Base-by-base conservation (phyloP, 2,113 vertebrate species). In the Bombycilla garrulus region DNA sequence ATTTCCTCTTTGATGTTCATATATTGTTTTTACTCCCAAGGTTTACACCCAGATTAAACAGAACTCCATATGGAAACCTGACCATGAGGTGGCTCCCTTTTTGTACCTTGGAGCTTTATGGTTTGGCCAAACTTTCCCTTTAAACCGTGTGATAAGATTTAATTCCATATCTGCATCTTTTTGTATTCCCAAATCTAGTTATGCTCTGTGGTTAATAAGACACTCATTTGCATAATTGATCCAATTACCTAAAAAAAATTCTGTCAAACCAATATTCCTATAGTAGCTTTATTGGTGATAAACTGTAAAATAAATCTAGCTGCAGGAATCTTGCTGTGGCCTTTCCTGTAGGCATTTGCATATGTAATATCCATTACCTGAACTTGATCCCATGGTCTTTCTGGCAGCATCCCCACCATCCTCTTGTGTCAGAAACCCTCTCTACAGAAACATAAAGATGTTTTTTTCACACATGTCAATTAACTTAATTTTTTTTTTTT, bases 111-210 rank as follows among this genome's bases (percentile, higher is more conserved):
- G 25, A 72, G 29, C 44, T 86, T 72, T 76, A 57, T 0, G 1
- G 71, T 86, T 96, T 71, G 24, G 58, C 9, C 29, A 86, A 82
- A 44, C 7, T 65, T 77, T 71, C 13, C 11, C 28, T 65, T 77
- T 87, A 53, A 74, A 67, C 7, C 17, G 4, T 9, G 10, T 44
- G 45, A 64, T 65, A 85, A 54, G 9, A 78, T 74, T 73, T 51
- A 71, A 51, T 58, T 90, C 26, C 31, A 42, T 22, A 81, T 51
- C 33, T 89, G 9, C 26, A 82, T 19, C 15, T 92, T 78, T 94
- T 78, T 89, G 10, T 89, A 45, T 87, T 91, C 44, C 36, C 58
- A 94, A 86, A 95, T 77, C 76, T 89, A 81, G 33, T 94, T 86
- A 57, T n/a, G 10, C 77, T 71, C 47, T 67, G 50, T 25, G 9